phyloP scores from a whole-genome alignment of 2,888 invertebrate species.

The Drosophila picticornis region DNA sequence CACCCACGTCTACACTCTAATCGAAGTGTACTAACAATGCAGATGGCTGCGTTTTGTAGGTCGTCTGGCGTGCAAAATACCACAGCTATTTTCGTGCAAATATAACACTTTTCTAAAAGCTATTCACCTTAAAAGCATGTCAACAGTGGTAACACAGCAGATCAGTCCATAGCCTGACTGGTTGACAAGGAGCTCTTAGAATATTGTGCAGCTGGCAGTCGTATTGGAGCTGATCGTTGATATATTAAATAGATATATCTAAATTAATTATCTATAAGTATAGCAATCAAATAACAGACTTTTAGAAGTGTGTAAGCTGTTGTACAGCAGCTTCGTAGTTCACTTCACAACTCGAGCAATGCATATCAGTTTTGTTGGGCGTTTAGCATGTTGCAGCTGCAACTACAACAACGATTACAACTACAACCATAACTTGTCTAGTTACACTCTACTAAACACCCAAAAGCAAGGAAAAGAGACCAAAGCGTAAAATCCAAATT shows the following conservation, averaged over 20 bases:
- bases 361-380: constrained; percentile 31
- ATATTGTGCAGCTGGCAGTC: neutral
- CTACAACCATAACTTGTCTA: constrained; percentile 7
- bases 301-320: constrained; percentile 3
- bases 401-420: neutral
- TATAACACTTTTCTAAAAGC: constrained; percentile 22
- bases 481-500: constrained; percentile 46
- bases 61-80: constrained; percentile 17
- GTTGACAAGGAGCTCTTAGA: neutral
- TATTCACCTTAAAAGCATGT: neutral
- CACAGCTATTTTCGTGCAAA: neutral
- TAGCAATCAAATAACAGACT: constrained; percentile 15
- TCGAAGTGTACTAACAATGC: constrained; percentile 11
- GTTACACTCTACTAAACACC: constrained; percentile 57
- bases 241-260: neutral
- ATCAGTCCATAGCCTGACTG: neutral
- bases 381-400: constrained; percentile 41
- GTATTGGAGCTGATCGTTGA: no score
- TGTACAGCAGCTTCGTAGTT: constrained; percentile 39
- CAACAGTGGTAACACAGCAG: constrained; percentile 13
- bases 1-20: constrained; percentile 51
- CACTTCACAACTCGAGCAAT: constrained; percentile 17
- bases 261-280: neutral
- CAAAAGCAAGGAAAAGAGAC: constrained; percentile 15
- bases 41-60: constrained; percentile 14